Base-by-base conservation (phyloP, 2,888 invertebrate genomes). In the Dione vanillae region DNA sequence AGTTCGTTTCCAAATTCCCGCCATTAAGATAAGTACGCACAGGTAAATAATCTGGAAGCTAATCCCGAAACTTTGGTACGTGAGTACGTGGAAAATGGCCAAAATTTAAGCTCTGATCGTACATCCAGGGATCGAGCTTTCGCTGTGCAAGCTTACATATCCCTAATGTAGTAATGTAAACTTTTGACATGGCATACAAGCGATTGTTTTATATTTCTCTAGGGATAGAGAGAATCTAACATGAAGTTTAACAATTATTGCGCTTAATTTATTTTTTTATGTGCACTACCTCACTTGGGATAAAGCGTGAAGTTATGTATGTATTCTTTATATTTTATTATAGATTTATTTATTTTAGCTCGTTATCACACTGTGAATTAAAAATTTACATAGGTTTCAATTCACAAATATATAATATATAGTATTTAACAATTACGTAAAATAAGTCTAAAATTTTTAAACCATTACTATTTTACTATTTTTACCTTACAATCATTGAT, bases 1-100 rank as follows among this genome's bases (percentile, higher is more conserved):
- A 58, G 43, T 52, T 40, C 27, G 12, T 49, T 56, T 43, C 59
- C 41, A 27, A 59, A 49, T 16, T 59, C 59, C 37, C 52, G 11
- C 52, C 51, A 68, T 68, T 68, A 68, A 68, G 68, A 68, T 68
- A 68, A 68, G 68, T 59, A 51, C 61, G 61, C 51, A 62, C 61
- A 68, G 54, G 68, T 68, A 68, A 62, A 68, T 68, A 62, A 68
- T 61, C 61, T 67, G 40, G 14, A 12, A 61, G 61, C 61, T 61
- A 67, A 67, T 68, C 68, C 43, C 61, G 45, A 43, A 62, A 62
- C 43, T 68, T 68, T 37, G 67, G 41, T 43, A 68, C 52, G 62
- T 52, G 64, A 64, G 61, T 45, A 62, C 43, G 68, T 68, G 51
- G 68, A 62, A 62, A 61, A 68, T 49, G 51, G 43, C 59, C 52